Conservation (phyloP, 2,797 vertebrate species). For the Cyclura pinguis region DNA sequence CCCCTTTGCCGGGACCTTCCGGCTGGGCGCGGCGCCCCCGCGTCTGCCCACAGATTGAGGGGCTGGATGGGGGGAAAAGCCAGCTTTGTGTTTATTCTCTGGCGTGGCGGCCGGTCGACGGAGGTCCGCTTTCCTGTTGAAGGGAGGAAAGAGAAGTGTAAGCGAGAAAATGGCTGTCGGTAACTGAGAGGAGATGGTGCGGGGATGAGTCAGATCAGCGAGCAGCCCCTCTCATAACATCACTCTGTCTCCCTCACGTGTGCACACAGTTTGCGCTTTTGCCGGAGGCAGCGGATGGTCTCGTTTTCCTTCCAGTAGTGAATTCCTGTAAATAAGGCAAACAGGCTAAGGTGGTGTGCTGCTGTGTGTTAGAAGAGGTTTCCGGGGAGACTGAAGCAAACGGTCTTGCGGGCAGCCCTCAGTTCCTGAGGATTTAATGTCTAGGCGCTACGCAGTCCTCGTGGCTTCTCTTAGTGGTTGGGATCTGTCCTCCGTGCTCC, state of each 20-base stretch:
- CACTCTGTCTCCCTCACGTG: too few species aligned
- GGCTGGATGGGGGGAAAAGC: neutral
- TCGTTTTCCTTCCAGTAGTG: constrained; percentile 74
- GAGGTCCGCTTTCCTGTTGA: neutral
- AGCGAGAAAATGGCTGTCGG: neutral
- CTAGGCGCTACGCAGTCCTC: constrained; percentile 75
- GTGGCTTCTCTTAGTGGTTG: constrained; percentile 58
- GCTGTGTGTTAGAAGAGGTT: constrained; percentile 82
- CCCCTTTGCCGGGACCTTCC: neutral
- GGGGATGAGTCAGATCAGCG: neutral
- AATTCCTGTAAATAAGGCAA: constrained; percentile 78
- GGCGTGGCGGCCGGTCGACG: constrained; percentile 78
- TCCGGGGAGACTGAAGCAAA: constrained; percentile 78
- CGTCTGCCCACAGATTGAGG: neutral
- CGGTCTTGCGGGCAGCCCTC: constrained; percentile 81
- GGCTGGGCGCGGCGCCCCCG: neutral
- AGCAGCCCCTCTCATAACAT: neutral
- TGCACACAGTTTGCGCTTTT: neutral
- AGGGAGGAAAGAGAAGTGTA: too few species aligned
- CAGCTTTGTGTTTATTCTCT: constrained; percentile 79
- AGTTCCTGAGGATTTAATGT: constrained; percentile 82
- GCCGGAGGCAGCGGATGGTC: constrained; percentile 27
- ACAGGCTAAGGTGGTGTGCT: constrained; percentile 77
- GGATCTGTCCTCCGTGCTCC: constrained; percentile 42
- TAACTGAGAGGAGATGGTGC: neutral